These are phyloP conservation scores for Euleptes europaea DNA, from an alignment of 2,113 vertebrate species.

Conservation along the genomic window DNA sequence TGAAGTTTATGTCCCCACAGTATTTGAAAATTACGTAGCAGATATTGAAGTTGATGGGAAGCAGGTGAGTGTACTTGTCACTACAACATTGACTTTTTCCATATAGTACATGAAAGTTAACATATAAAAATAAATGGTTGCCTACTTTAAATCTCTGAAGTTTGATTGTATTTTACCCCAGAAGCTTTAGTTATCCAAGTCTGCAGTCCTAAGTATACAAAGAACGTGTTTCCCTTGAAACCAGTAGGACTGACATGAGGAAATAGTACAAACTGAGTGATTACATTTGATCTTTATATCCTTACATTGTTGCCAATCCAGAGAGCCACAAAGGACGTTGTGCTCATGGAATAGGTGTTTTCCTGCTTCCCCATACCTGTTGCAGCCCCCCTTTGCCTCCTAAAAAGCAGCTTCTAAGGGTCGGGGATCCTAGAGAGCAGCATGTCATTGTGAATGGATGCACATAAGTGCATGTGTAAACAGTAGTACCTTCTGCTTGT, in stretches of 20 bases:
- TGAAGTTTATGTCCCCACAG: conserved; percentile 96
- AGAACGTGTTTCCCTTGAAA: not conserved
- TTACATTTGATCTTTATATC: not conserved
- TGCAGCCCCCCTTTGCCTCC: too few species aligned
- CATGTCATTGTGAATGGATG: too few species aligned
- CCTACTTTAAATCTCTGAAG: not conserved
- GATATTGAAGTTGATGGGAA: conserved; percentile 98
- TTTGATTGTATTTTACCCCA: not conserved
- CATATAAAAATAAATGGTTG: not conserved
- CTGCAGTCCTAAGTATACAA: not conserved
- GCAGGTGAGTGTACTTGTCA: conserved; percentile 80
- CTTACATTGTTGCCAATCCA: not conserved
- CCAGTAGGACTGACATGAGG: too few species aligned
- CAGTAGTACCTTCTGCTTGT: too few species aligned
- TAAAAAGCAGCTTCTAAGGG: too few species aligned
- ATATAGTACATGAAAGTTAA: not conserved
- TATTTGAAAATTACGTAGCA: conserved; percentile 98
- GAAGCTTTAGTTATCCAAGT: not conserved
- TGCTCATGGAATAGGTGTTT: too few species aligned
- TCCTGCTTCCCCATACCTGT: too few species aligned
- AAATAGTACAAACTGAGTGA: not conserved
- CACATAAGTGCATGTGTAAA: too few species aligned
- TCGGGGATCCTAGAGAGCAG: too few species aligned
- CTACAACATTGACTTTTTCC: not conserved
- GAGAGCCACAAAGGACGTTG: too few species aligned